Percentiles rank a stretch among this genome's conserved stretches.
phyloP scores from a whole-genome alignment of 2,113 vertebrate species.

The Stictonetta naevosa region DNA sequence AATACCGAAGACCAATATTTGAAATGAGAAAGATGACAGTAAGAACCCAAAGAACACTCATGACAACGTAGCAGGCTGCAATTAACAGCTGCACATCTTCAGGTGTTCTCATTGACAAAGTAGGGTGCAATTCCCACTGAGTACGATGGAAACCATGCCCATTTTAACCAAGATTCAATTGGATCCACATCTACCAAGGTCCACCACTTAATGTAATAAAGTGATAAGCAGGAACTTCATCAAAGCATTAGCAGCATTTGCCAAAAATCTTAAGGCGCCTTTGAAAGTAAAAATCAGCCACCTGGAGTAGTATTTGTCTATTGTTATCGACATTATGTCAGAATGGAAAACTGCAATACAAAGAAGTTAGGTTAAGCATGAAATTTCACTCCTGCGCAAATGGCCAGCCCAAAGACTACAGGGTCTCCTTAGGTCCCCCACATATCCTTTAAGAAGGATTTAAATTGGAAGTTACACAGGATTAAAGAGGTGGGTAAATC shows the following conservation, averaged over 20 bases:
- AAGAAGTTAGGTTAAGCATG: neutral
- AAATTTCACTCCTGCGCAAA: neutral
- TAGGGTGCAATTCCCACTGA: neutral
- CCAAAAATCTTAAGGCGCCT: neutral
- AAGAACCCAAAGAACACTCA: neutral
- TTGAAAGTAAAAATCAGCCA: neutral
- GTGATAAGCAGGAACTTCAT: neutral
- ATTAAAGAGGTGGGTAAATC: neutral
- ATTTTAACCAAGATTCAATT: neutral
- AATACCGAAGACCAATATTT: neutral
- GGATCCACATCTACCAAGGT: neutral
- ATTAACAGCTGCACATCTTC: neutral
- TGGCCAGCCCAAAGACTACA: neutral
- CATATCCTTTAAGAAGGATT: constrained; percentile 9
- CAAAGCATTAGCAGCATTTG: neutral
- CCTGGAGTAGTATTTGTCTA: neutral
- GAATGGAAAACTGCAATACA: neutral
- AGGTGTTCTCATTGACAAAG: neutral
- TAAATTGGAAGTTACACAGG: neutral
- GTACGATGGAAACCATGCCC: neutral
- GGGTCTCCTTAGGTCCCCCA: neutral
- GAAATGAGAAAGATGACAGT: neutral
- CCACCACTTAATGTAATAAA: neutral
- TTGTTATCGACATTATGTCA: neutral
- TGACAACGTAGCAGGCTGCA: neutral